A percentile compares a stretch with the other conserved stretches of the same genome.
Conservation (phyloP, 2,797 vertebrate species). For the Anguilla obscura region DNA sequence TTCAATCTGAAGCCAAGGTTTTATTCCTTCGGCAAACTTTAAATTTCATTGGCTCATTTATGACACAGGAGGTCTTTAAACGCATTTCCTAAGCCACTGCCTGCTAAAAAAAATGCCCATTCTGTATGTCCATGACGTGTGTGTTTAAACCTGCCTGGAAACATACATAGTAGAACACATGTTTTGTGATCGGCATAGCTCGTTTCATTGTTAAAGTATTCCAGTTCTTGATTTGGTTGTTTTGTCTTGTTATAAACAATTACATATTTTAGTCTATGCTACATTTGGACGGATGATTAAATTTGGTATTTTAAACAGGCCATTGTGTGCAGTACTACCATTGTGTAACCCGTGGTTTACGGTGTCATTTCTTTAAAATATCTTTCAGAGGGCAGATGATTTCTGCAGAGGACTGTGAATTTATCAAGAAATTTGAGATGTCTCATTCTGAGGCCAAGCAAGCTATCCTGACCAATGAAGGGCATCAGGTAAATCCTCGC, state of each 20-base stretch:
- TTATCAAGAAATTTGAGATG: constrained; percentile 77
- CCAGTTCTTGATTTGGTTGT: not conserved
- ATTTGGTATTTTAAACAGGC: not conserved
- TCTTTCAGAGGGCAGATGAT: constrained; percentile 80
- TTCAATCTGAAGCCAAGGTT: not conserved
- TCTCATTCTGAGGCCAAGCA: constrained; percentile 91
- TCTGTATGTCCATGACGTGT: not conserved
- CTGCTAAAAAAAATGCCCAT: not conserved
- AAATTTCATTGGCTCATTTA: not conserved
- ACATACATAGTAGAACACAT: not conserved
- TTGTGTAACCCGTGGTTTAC: not conserved
- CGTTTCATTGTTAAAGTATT: not conserved
- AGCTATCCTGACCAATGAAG: constrained; percentile 88
- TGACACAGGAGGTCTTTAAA: not conserved
- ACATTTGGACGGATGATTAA: too few relatives aligned
- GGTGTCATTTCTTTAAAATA: not conserved
- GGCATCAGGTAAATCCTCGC: constrained; percentile 82
- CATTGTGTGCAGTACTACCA: not conserved
- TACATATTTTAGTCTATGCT: not conserved
- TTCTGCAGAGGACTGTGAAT: constrained; percentile 83
- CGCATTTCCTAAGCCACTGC: not conserved
- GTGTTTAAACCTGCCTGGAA: not conserved
- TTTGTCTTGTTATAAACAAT: not conserved
- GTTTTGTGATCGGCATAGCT: not conserved
- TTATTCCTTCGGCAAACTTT: not conserved